phyloP scores from a whole-genome alignment of 2,797 vertebrate genomes.

The Acanthopagrus latus region DNA sequence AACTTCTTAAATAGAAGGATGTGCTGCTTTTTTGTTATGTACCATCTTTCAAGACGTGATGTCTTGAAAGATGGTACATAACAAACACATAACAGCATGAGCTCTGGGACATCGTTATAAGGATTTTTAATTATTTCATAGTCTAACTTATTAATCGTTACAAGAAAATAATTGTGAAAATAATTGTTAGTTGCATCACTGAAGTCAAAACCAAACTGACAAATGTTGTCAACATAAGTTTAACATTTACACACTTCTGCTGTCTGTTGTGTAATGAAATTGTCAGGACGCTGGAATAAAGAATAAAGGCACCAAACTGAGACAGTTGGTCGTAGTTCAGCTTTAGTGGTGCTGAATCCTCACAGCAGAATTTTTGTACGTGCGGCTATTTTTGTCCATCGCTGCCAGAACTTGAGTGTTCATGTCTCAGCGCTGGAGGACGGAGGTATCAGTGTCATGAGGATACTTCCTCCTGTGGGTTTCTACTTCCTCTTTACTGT shows the following conservation, averaged over 20 bases:
- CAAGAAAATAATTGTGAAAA: too few relatives aligned
- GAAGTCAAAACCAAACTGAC: too few relatives aligned
- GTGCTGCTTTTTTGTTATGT: too few relatives aligned
- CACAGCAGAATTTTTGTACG: slow-evolving; percentile 8
- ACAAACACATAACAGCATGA: too few relatives aligned
- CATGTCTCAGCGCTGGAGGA: slow-evolving; percentile 5
- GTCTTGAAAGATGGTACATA: too few relatives aligned
- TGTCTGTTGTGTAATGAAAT: not conserved
- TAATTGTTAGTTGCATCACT: too few relatives aligned
- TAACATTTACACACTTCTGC: not conserved
- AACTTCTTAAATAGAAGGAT: too few relatives aligned
- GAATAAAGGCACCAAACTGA: slow-evolving; percentile 1
- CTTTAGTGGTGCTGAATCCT: not conserved
- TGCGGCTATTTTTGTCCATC: not conserved
- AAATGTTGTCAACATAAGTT: not conserved
- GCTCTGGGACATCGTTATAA: too few relatives aligned
- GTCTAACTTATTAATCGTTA: too few relatives aligned
- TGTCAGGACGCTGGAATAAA: not conserved
- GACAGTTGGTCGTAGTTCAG: not conserved
- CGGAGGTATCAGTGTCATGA: slow-evolving; percentile 18
- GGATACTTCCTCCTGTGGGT: slow-evolving; percentile 51
- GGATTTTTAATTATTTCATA: too few relatives aligned
- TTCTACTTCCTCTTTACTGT: slow-evolving; percentile 55
- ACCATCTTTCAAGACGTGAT: too few relatives aligned
- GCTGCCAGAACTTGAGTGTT: not conserved